These are phyloP conservation scores for Adrianichthys oophorus DNA, from an alignment of 2,797 vertebrate genomes.

Conservation along the genomic window DNA sequence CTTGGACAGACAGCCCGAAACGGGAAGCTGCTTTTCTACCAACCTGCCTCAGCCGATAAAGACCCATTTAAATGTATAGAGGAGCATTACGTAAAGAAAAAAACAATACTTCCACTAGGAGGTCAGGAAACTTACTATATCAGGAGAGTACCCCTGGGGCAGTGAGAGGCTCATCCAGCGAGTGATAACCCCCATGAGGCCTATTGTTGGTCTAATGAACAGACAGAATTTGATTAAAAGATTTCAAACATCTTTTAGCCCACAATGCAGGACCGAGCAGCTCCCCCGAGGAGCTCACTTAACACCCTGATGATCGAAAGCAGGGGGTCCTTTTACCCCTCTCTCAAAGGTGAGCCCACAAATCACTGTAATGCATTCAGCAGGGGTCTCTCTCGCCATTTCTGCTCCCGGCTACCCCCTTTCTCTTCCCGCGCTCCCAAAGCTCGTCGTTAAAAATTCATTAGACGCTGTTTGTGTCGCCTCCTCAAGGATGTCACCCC, in stretches of 20 bases:
- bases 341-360: constrained; percentile 75
- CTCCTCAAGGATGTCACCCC: constrained; percentile 71
- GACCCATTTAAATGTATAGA: constrained; percentile 80
- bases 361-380: constrained; percentile 72
- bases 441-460: constrained; percentile 75
- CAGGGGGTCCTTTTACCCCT: constrained; percentile 52
- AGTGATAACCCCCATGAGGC: constrained; percentile 59
- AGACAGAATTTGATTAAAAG: constrained; percentile 82
- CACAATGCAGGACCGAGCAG: constrained; percentile 59
- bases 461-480: constrained; percentile 72
- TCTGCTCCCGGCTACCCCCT: constrained; percentile 32
- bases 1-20: constrained; percentile 37
- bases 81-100: constrained; percentile 39
- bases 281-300: constrained; percentile 66
- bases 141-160: constrained; percentile 69
- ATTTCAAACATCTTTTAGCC: constrained; percentile 82
- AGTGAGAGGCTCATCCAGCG: constrained; percentile 65
- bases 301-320: constrained; percentile 70
- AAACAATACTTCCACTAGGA: constrained; percentile 35
- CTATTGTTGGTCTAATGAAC: constrained; percentile 83
- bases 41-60: constrained; percentile 61
- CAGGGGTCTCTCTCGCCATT: constrained; percentile 37
- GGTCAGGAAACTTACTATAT: constrained; percentile 67
- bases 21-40: constrained; percentile 29
- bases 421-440: constrained; percentile 27